Percentiles rank a stretch among this genome's conserved stretches.
Evolutionary conservation across 2,797 vertebrate species (phyloP).

Genomic region (Chlorospingus flavigularis): DNA sequence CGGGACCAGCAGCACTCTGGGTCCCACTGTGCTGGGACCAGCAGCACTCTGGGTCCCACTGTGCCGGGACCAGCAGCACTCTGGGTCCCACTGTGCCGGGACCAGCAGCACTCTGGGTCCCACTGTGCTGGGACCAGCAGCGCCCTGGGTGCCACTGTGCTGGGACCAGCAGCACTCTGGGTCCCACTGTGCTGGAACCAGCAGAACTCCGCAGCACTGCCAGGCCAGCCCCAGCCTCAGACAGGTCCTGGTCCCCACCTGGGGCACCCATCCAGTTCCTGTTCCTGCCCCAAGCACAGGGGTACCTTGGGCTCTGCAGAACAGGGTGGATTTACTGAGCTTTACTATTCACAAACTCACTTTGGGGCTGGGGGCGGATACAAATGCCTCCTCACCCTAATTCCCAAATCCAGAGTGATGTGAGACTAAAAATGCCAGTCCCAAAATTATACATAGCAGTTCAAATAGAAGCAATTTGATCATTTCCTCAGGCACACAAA

Average conservation of each 20-base stretch:
- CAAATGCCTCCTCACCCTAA: not conserved
- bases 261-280: not conserved
- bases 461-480: not conserved
- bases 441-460: not conserved
- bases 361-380: not conserved
- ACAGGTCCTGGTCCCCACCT: rapidly evolving
- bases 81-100: no score
- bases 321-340: not conserved
- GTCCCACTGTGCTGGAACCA: no score
- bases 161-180: no score
- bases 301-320: not conserved
- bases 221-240: not conserved
- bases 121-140: no score
- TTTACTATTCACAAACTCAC: not conserved
- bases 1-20: no score
- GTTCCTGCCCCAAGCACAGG: not conserved
- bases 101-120: no score
- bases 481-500: conserved; percentile 10
- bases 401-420: not conserved
- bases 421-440: not conserved
- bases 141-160: no score
- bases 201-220: rapidly evolving
- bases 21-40: no score
- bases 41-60: no score
- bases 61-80: no score